Evolutionary conservation across 2,113 vertebrate species (phyloP).

Genomic region (Arothron firmamentum): DNA sequence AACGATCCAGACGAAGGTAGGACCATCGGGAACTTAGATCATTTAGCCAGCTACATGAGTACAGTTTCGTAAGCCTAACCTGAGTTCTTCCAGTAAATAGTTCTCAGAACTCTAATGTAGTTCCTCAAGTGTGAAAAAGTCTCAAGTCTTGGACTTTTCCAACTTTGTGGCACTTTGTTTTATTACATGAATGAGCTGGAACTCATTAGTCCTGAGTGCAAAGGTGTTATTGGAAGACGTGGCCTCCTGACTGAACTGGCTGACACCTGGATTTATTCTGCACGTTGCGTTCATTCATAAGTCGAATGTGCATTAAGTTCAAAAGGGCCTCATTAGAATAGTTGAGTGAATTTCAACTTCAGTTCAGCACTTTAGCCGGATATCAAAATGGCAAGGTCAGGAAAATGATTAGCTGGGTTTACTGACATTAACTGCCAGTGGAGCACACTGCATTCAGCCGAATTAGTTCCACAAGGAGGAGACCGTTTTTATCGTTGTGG

Average conservation of each 20-base stretch:
- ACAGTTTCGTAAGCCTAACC: background rate
- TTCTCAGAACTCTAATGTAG: background rate
- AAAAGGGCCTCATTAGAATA: constrained; percentile 39
- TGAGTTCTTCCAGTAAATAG: too few species aligned
- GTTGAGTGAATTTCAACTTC: constrained; percentile 43
- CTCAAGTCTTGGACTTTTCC: too few species aligned
- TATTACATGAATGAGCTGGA: too few species aligned
- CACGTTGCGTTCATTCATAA: too few species aligned
- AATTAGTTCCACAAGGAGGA: constrained; percentile 51
- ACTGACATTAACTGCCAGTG: constrained; percentile 40
- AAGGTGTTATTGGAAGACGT: too few species aligned
- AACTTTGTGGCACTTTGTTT: too few species aligned
- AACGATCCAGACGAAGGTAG: constrained; percentile 94
- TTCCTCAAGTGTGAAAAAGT: too few species aligned
- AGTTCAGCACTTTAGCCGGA: constrained; percentile 22
- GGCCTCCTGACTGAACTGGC: too few species aligned
- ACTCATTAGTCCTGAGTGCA: too few species aligned
- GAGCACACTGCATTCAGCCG: constrained; percentile 36
- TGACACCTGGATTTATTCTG: too few species aligned
- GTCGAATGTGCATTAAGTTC: constrained; percentile 1
- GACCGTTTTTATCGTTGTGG: constrained; percentile 50
- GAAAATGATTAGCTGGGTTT: constrained; percentile 44
- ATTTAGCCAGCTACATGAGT: background rate
- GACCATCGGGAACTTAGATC: background rate
- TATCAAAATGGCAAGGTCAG: constrained; percentile 56